Conservation (phyloP, 1,140 invertebrate species). For the Eulimnadia texana region DNA sequence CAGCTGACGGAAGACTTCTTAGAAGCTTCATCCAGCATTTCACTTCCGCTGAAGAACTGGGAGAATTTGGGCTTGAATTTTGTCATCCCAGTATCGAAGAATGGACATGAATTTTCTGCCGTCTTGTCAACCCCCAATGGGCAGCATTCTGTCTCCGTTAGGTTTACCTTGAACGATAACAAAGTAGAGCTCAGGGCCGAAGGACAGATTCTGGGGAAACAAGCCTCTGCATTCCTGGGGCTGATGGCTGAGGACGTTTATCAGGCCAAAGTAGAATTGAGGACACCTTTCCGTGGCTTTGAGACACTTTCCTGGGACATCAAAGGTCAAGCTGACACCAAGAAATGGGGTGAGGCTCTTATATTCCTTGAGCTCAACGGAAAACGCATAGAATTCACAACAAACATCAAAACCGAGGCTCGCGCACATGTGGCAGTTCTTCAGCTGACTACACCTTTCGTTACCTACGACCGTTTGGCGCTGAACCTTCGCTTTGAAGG, state of each 20-base stretch:
- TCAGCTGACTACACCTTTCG: slow-evolving; percentile 21
- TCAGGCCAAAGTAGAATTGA: slow-evolving; percentile 7
- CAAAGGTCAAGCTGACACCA: slow-evolving; percentile 17
- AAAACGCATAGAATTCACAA: slow-evolving; percentile 18
- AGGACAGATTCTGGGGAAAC: neutral
- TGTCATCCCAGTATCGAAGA: slow-evolving; percentile 5
- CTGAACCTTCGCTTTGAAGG: slow-evolving; percentile 19
- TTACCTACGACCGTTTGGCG: slow-evolving; percentile 18
- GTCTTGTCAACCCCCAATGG: neutral
- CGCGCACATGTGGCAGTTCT: slow-evolving; percentile 13
- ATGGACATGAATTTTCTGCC: neutral
- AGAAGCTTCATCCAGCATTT: slow-evolving; percentile 19
- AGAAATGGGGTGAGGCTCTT: slow-evolving; percentile 17
- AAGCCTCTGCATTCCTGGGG: neutral
- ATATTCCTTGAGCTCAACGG: slow-evolving; percentile 19
- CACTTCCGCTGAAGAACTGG: slow-evolving; percentile 19
- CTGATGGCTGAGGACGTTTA: slow-evolving; percentile 4
- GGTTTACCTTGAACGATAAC: neutral
- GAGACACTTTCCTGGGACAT: slow-evolving; percentile 18
- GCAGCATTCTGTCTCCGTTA: slow-evolving; percentile 1
- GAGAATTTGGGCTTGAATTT: slow-evolving; percentile 13
- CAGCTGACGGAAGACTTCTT: slow-evolving; percentile 10
- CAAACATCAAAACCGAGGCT: slow-evolving; percentile 14
- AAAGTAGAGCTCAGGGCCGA: neutral
- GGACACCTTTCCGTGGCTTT: slow-evolving; percentile 18